phyloP scores from a whole-genome alignment of 2,888 invertebrate genomes.

The Euspilapteryx auroguttella region DNA sequence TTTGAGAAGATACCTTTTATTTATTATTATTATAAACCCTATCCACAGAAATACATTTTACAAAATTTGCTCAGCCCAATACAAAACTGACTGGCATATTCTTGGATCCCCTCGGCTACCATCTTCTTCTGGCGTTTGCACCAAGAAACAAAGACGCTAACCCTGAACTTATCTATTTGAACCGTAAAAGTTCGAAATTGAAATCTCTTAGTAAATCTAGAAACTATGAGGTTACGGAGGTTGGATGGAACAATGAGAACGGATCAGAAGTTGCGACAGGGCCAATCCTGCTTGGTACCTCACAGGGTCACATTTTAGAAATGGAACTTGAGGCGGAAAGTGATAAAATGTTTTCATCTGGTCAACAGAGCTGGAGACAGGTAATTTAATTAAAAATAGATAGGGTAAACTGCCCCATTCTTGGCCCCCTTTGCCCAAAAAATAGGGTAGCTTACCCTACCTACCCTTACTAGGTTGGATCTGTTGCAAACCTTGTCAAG shows the following conservation, averaged over 20 bases:
- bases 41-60: slow-evolving; percentile 74
- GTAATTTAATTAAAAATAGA: slow-evolving; percentile 40
- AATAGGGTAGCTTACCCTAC: no score
- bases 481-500: no score
- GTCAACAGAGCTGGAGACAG: slow-evolving; percentile 84
- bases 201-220: slow-evolving; percentile 66
- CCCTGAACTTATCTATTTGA: slow-evolving; percentile 80
- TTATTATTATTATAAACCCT: slow-evolving; percentile 6
- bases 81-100: slow-evolving; percentile 70
- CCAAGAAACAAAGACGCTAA: slow-evolving; percentile 60
- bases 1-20: background rate
- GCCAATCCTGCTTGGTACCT: slow-evolving; percentile 86
- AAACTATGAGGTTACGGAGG: slow-evolving; percentile 85
- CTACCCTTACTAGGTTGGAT: no score
- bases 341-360: slow-evolving; percentile 78
- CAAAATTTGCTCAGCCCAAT: slow-evolving; percentile 63
- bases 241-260: slow-evolving; percentile 85
- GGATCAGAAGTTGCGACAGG: slow-evolving; percentile 73
- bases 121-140: slow-evolving; percentile 76
- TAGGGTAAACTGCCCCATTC: slow-evolving; percentile 69
- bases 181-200: slow-evolving; percentile 73
- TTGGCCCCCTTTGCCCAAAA: no score
- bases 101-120: slow-evolving; percentile 85
- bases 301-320: slow-evolving; percentile 88
- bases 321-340: slow-evolving; percentile 82